Evolutionary conservation across 2,113 vertebrate species (phyloP), one percentile per base, ranked within the genome.

Genomic region (Baryphthengus martii): DNA sequence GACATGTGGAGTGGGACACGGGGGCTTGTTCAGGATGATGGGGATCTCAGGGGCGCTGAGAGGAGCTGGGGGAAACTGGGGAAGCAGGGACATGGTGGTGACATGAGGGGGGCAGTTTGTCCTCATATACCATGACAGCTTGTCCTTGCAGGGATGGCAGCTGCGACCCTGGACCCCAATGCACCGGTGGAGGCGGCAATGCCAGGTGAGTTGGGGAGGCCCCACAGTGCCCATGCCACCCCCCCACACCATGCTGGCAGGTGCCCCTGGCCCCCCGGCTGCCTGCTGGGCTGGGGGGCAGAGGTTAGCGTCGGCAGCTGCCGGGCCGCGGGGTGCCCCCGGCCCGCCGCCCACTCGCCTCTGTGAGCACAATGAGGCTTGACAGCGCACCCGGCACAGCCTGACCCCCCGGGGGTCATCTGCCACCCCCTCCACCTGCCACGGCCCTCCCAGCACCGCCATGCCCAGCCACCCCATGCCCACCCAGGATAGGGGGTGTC

Each of bases 261-360:
- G 47, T 5, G 50, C 49, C 74, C 74, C 56, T 8, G 17, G 49
- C 52, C 73, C 49, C 65, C 37, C 3, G 10, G 55, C 85, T 71
- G 59, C 95, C 91, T 49, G 93, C 94, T 94, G 96, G 42, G 96
- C 83, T 1, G 14, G 11, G 63, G 94, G 95, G 91, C 91, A 92
- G 90, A 97, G 96, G 97, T 96, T 96, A 96, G 96, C 95, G 95
- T 96, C 96, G 53, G 97, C 94, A 89, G 95, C 96, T 95, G 96
- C 88, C 28, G 74, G 85, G n/a, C 92, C 2, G 90, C 92, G 18
- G 96, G 96, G 94, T 33, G 93, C 90, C 93, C 90, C 93, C 90
- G 2, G 37, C 55, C 81, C 50, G 61, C 96, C 88, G 70, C 96
- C 94, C 85, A 29, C 82, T 95, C 25, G 90, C 88, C 85, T 95